Evolutionary conservation across 2,888 invertebrate genomes (phyloP).

Genomic region (Cheilosia urbana): DNA sequence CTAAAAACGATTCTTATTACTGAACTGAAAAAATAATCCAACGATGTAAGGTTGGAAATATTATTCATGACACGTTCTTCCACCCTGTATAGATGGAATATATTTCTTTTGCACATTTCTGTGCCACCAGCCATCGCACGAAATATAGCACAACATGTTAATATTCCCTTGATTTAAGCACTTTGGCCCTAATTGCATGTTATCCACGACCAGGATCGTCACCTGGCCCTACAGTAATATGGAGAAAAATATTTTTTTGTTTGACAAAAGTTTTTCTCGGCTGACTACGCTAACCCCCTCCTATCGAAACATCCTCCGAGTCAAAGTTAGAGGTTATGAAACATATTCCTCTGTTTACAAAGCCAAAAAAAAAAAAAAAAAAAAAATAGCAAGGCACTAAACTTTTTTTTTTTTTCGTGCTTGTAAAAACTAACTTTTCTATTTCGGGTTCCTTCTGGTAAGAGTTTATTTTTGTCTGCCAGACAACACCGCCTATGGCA

Average conservation of each 20-base stretch:
- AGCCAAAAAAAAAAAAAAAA: slow-evolving; percentile 12
- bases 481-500: not conserved
- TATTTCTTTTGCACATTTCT: too few species aligned
- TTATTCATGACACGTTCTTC: too few species aligned
- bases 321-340: slow-evolving; percentile 21
- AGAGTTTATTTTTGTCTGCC: slow-evolving; percentile 2
- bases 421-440: slow-evolving; percentile 40
- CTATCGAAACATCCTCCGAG: not conserved
- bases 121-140: too few species aligned
- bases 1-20: too few species aligned
- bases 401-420: not conserved
- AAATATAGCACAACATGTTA: too few species aligned
- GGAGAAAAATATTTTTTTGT: not conserved
- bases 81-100: too few species aligned
- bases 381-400: slow-evolving; percentile 13
- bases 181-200: not conserved
- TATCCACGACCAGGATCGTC: not conserved
- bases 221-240: not conserved
- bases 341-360: not conserved
- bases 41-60: too few species aligned
- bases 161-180: too few species aligned
- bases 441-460: slow-evolving; percentile 15
- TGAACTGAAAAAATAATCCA: too few species aligned
- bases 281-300: not conserved
- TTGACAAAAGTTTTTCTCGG: not conserved